Evolutionary conservation across 2,797 vertebrate species (phyloP), one percentile per base, ranked within the genome.

Genomic region (Etheostoma perlongum): DNA sequence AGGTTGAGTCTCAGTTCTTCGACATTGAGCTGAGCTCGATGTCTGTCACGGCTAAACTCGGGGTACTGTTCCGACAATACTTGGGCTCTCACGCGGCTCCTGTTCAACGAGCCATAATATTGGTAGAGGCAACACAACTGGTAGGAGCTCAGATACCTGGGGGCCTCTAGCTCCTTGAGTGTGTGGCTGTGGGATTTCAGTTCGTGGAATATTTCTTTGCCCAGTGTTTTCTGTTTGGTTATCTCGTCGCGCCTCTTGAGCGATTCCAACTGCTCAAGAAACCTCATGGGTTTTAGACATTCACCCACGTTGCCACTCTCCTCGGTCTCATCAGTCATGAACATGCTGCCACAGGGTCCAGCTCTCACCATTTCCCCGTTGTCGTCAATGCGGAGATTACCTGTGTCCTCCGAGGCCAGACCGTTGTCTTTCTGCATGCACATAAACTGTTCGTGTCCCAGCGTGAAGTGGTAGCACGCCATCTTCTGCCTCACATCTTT

Each of bases 141-240:
- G 51, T 76, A 67, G 1, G 49, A 0, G 18, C 74, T 68, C n/a
- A 76, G n/a, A 36, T 76, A 76, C 51, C 74, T 33, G n/a, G 74
- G 74, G 0, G 65, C 49, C 7, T 72, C 57, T 4, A 61, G 23
- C 12, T 72, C 47, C 6, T 72, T 21, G 21, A 72, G 36, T 2
- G 58, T 61, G 36, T 4, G 58, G 2, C 23, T n/a, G 3, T 68
- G 49, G 0, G 18, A 40, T 6, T 40, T 18, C 0, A 55, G 15
- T 1, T 49, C 42, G 27, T 62, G 51, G 14, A 14, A 15, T 23
- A 69, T 36, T 8, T 76, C 74, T 23, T 48, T 76, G 2, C 58
- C 66, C 27, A 76, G 2, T 2, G 58, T 61, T 15, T 48, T 68
- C 42, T 76, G 65, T 21, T 76, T 76, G 16, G 6, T 48, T 10